Percentiles rank a stretch among this genome's conserved stretches.
These are phyloP conservation scores for Osmerus eperlanus DNA, from an alignment of 2,113 vertebrate genomes.

Conservation along the genomic window DNA sequence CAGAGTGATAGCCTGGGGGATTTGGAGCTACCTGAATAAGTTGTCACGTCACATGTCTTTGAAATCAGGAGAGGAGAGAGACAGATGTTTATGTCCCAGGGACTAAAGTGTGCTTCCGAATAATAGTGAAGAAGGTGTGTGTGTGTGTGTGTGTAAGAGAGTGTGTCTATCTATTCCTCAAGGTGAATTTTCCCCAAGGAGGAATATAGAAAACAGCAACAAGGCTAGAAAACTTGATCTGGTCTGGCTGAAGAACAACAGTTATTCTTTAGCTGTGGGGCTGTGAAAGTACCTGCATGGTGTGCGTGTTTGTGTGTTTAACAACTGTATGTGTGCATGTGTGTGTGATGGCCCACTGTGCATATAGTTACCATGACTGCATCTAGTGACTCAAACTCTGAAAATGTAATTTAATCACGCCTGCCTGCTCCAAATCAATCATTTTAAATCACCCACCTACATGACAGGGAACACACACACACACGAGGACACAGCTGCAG, in stretches of 20 bases:
- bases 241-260: too few relatives aligned
- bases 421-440: conserved; percentile 26
- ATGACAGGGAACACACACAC: conserved; percentile 18
- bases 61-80: conserved; percentile 11
- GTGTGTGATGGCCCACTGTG: conserved; percentile 23
- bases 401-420: conserved; percentile 22
- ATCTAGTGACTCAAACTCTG: conserved; percentile 22
- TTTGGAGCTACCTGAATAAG: conserved; percentile 52
- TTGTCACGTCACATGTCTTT: conserved; percentile 41
- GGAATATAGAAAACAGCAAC: background rate
- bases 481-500: background rate
- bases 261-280: conserved; percentile 4
- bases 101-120: background rate
- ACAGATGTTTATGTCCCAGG: conserved; percentile 28
- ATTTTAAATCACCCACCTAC: conserved; percentile 27
- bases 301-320: background rate
- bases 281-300: conserved; percentile 6
- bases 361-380: conserved; percentile 25
- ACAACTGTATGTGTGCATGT: background rate
- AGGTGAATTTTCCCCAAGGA: conserved; percentile 3
- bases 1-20: conserved; percentile 6
- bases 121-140: background rate
- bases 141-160: background rate
- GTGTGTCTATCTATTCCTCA: background rate
- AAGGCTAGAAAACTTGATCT: background rate